Conservation (phyloP, 2,888 invertebrate genomes). For the Lasioglossum zephyrum region DNA sequence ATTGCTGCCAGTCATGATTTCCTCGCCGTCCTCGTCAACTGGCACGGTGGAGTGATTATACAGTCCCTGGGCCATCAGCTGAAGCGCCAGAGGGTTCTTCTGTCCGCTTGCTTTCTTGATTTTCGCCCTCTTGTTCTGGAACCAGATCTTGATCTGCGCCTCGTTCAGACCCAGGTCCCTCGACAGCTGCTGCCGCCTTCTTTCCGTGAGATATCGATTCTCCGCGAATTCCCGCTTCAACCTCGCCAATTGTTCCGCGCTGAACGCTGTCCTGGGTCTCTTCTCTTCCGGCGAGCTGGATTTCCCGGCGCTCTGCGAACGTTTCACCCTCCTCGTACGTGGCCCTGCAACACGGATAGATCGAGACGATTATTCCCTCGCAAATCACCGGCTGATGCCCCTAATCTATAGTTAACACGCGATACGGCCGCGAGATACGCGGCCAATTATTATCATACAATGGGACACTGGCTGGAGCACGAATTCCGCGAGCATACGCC, state of each 20-base stretch:
- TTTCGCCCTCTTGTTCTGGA: constrained; percentile 97
- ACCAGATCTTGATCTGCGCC: constrained; percentile 98
- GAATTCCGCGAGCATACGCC: neutral
- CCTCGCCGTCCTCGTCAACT: constrained; percentile 90
- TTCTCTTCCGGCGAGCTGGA: constrained; percentile 90
- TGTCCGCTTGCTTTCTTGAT: constrained; percentile 96
- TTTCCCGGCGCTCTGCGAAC: constrained; percentile 84
- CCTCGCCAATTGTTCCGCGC: constrained; percentile 95
- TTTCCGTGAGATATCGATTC: constrained; percentile 96
- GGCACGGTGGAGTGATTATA: constrained; percentile 95
- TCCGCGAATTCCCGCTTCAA: constrained; percentile 97
- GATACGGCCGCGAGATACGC: constrained; percentile 10
- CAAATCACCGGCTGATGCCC: constrained; percentile 1
- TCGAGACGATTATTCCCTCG: constrained; percentile 1
- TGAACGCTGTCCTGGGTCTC: constrained; percentile 97
- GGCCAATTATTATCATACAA: constrained; percentile 9
- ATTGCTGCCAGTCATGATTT: constrained; percentile 83
- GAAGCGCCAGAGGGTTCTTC: constrained; percentile 93
- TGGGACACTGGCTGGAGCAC: constrained; percentile 11
- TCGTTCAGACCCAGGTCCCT: constrained; percentile 96
- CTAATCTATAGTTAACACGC: constrained; percentile 14
- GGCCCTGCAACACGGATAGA: constrained; percentile 85
- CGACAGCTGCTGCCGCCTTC: constrained; percentile 95
- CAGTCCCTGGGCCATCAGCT: constrained; percentile 96
- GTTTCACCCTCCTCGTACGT: constrained; percentile 86